Conservation (phyloP, 1,140 invertebrate genomes). For the Bilobella aurantiaca region DNA sequence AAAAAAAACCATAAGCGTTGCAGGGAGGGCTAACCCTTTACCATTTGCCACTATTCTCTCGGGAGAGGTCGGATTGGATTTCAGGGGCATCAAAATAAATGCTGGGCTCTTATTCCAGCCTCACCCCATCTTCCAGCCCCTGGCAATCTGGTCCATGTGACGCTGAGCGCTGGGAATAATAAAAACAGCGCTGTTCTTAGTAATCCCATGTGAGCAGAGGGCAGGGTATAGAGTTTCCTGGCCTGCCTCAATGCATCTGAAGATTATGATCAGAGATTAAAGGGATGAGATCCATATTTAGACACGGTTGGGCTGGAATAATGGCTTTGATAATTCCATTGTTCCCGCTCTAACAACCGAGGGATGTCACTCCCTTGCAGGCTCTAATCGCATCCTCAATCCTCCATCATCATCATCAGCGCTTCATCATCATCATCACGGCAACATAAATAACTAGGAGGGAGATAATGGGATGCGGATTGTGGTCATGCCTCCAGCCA, state of each 20-base stretch:
- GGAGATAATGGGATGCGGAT: neutral
- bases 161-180: neutral
- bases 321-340: constrained; percentile 7
- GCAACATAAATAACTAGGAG: neutral
- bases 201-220: neutral
- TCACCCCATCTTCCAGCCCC: neutral
- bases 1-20: neutral
- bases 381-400: neutral
- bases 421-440: neutral
- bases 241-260: neutral
- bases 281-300: constrained; percentile 24
- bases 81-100: constrained; percentile 2
- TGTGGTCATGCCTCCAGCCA: neutral
- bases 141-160: neutral
- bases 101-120: neutral
- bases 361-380: neutral
- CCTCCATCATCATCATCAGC: neutral
- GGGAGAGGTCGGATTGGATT: constrained; percentile 5
- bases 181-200: neutral
- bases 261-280: constrained; percentile 27
- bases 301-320: constrained; percentile 15
- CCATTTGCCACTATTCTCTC: too few species aligned
- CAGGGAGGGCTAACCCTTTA: neutral
- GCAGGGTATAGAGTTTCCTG: neutral
- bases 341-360: neutral